Percentiles rank a stretch among this genome's conserved stretches.
Conservation (phyloP, 2,888 invertebrate genomes). For the Perithous albicinctus region DNA sequence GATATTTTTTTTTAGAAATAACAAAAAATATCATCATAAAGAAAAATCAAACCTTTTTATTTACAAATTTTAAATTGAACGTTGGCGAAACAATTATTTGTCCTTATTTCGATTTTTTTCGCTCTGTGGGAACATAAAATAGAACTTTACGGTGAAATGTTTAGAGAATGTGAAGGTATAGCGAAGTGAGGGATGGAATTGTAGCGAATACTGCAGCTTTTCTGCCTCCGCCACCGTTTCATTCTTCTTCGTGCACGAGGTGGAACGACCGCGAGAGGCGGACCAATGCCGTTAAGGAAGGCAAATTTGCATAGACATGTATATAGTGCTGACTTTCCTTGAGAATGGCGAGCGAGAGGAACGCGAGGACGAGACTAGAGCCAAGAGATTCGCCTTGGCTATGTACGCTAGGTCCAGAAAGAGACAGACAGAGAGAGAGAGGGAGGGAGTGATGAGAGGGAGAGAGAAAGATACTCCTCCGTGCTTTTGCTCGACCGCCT, state of each 20-base stretch:
- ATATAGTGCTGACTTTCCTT: constrained; percentile 43
- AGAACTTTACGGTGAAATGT: constrained; percentile 34
- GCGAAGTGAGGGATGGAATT: constrained; percentile 33
- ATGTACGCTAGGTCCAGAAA: constrained; percentile 33
- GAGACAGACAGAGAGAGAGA: constrained; percentile 21
- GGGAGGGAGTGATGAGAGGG: too few species aligned
- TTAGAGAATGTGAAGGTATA: not conserved
- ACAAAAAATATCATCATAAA: too few species aligned
- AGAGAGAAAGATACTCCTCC: constrained; percentile 4
- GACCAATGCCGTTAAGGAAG: constrained; percentile 62
- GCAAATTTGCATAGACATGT: constrained; percentile 63
- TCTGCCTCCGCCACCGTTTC: constrained; percentile 27
- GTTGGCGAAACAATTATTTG: constrained; percentile 1
- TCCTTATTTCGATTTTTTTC: constrained; percentile 33
- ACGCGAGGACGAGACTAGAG: constrained; percentile 41
- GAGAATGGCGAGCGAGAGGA: constrained; percentile 17
- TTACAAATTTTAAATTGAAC: too few species aligned
- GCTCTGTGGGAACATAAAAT: constrained; percentile 14
- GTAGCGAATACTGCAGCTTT: constrained; percentile 7
- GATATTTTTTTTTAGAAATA: too few species aligned
- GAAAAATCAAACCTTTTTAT: too few species aligned
- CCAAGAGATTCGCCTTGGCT: constrained; percentile 45
- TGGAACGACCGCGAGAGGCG: constrained; percentile 53
- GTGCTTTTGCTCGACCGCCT: constrained; percentile 42
- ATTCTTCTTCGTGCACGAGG: constrained; percentile 48